Base-by-base conservation (phyloP, 2,888 invertebrate genomes). In the Archips xylosteana region DNA sequence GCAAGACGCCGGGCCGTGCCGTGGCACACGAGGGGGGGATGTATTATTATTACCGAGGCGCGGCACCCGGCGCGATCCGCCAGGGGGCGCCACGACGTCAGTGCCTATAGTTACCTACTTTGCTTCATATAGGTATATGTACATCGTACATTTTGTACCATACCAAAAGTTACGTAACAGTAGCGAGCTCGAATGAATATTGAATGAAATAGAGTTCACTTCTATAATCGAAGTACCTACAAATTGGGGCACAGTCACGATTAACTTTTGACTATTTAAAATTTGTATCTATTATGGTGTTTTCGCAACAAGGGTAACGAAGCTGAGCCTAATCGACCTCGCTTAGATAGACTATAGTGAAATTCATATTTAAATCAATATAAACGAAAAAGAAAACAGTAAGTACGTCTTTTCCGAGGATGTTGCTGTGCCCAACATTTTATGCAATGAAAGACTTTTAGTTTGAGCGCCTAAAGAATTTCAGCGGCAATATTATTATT, bases 61-160 rank as follows among this genome's bases (percentile, higher is more conserved):
- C 47, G 61, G 23, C 59, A 51, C 39, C 34, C 60, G 39, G 36
- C 23, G 57, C 51, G 45, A 49, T 47, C 74, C 74, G 69, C 57
- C 70, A 74, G 74, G 69, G 74, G 74, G 74, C 74, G 74, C 74
- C 74, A 74, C 74, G 42, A 45, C 60, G 32, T 15, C 69, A 3
- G 6, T 36, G 23, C 61, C 32, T 60, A 47, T 64, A 64, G 12
- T 1, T 64, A 64, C 32, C 47, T 36, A 65, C 51, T 51, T 45
- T n/a, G 63, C 8, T 15, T 42, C 45, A 6, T 23, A 62, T 9
- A n/a, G n/a, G 42, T 34, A 6, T 23, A 62, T 8, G 42, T n/a
- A 51, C 32, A 51, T 10, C 34, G 49, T 65, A 65, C 49, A 49
- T 49, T 49, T 45, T 54, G 45, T 45, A 36, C 36, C 36, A 36